Evolutionary conservation across 2,113 vertebrate genomes (phyloP).

Genomic region (Oriolus oriolus): DNA sequence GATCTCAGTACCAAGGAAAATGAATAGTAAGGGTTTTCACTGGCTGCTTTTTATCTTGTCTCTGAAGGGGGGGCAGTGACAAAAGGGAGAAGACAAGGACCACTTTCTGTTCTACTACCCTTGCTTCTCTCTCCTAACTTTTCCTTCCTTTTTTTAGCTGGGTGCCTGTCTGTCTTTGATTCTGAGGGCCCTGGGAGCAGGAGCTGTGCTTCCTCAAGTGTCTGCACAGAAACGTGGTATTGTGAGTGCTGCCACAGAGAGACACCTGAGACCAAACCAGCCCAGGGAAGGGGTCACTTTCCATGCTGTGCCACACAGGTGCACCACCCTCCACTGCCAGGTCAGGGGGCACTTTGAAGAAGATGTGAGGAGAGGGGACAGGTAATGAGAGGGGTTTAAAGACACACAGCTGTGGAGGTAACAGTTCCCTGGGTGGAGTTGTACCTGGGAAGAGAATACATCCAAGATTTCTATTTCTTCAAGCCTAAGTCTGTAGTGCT

Average conservation of each 20-base stretch:
- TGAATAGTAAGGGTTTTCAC: background rate
- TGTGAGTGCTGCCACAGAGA: background rate
- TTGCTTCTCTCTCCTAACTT: background rate
- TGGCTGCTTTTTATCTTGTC: slow-evolving; percentile 18
- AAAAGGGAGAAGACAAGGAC: background rate
- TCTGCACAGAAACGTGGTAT: background rate
- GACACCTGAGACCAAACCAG: background rate
- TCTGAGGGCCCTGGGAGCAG: background rate
- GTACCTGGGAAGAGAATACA: background rate
- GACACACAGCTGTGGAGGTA: background rate
- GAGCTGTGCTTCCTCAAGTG: background rate
- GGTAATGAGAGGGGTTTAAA: background rate
- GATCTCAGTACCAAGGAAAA: background rate
- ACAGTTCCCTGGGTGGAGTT: background rate
- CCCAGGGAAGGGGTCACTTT: background rate
- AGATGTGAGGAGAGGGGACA: background rate
- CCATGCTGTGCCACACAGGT: background rate
- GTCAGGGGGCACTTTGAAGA: background rate
- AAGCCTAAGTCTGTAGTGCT: background rate
- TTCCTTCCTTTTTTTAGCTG: background rate
- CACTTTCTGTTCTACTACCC: background rate
- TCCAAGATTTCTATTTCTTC: background rate
- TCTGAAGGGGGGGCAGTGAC: background rate
- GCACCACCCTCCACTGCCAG: background rate
- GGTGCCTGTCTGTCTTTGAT: background rate